Percentiles rank a stretch among this genome's conserved stretches.
Evolutionary conservation across 2,888 invertebrate genomes (phyloP).

Genomic region (Steromphala cineraria): DNA sequence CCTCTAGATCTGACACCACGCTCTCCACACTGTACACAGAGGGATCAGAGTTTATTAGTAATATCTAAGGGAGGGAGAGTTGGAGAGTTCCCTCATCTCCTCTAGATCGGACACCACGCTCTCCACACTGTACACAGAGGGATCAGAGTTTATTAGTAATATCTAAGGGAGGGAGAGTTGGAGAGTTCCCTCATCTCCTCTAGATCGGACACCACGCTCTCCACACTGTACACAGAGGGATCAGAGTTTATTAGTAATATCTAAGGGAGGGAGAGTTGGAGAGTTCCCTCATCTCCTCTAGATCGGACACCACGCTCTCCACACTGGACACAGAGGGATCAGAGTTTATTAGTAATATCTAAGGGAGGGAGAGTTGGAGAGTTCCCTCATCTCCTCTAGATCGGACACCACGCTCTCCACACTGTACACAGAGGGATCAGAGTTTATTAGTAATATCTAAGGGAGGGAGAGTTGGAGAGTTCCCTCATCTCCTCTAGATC

Average conservation of each 20-base stretch:
- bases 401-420: conserved; percentile 45
- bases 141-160: too few relatives aligned
- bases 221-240: conserved; percentile 29
- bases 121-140: conserved; percentile 33
- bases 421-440: conserved; percentile 23
- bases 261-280: conserved; percentile 3
- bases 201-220: conserved; percentile 44
- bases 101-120: conserved; percentile 44
- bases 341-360: too few relatives aligned
- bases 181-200: conserved; percentile 44
- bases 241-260: too few relatives aligned
- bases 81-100: conserved; percentile 44
- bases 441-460: too few relatives aligned
- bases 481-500: conserved; percentile 43
- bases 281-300: conserved; percentile 45
- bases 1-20: conserved; percentile 40
- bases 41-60: too few relatives aligned
- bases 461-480: too few relatives aligned
- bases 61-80: neutral
- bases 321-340: too few relatives aligned
- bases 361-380: conserved; percentile 36
- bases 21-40: conserved; percentile 42
- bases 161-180: neutral
- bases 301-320: conserved; percentile 41
- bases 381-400: conserved; percentile 41